phyloP scores from a whole-genome alignment of 2,888 invertebrate species.

The Phanerotoma sp. region DNA sequence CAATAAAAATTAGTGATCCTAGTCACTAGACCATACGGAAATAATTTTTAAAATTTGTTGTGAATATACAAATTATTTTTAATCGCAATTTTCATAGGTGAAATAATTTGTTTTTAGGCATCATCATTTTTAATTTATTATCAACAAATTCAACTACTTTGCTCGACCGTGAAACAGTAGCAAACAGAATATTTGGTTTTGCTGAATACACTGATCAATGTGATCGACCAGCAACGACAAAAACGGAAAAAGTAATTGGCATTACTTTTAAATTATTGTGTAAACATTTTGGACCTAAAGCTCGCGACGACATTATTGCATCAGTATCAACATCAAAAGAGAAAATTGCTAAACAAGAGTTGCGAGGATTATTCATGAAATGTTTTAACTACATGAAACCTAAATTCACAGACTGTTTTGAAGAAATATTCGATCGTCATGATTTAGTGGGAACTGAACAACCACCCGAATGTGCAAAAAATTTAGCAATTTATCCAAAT shows the following conservation, averaged over 20 bases:
- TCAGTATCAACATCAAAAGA: not conserved
- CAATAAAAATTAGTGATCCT: no score
- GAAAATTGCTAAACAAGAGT: slow-evolving; percentile 2
- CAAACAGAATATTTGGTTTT: slow-evolving; percentile 6
- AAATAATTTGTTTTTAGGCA: no score
- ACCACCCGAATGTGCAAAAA: slow-evolving; percentile 20
- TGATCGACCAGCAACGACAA: slow-evolving; percentile 9
- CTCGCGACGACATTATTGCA: slow-evolving; percentile 19
- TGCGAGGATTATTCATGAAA: slow-evolving; percentile 1
- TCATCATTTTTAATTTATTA: no score
- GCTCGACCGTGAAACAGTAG: not conserved
- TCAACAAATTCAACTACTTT: no score
- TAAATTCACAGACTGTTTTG: slow-evolving; percentile 25
- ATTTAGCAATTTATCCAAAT: slow-evolving; percentile 21
- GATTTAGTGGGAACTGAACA: slow-evolving; percentile 16
- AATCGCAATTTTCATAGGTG: no score
- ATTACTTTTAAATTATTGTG: slow-evolving; percentile 12
- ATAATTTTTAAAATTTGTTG: no score
- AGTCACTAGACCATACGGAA: no score
- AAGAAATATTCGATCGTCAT: slow-evolving; percentile 22
- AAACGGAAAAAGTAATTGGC: slow-evolving; percentile 22
- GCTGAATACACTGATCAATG: slow-evolving; percentile 7
- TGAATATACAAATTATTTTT: no score
- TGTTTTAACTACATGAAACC: slow-evolving; percentile 25
- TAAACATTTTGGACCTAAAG: slow-evolving; percentile 18